These are phyloP conservation scores for Lucinisca nassula DNA, from an alignment of 2,888 invertebrate species.

Conservation along the genomic window DNA sequence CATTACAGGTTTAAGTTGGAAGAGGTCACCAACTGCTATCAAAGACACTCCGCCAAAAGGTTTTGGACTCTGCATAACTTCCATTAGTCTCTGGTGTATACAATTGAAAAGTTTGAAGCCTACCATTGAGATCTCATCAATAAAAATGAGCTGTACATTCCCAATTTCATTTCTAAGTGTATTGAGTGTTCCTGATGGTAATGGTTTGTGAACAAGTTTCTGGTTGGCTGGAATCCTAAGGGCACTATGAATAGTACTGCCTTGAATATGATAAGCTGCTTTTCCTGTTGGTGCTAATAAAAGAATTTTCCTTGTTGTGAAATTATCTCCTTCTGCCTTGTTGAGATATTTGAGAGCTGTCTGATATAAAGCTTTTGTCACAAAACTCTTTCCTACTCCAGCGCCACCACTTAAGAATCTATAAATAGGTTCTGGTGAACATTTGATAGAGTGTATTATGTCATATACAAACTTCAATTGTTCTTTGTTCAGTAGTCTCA, in stretches of 20 bases:
- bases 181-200: conserved; percentile 23
- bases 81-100: conserved; percentile 43
- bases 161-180: conserved; percentile 36
- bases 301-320: conserved; percentile 28
- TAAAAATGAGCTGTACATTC: conserved; percentile 38
- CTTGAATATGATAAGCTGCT: conserved; percentile 59
- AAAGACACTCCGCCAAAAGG: conserved; percentile 48
- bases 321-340: conserved; percentile 53
- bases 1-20: conserved; percentile 60
- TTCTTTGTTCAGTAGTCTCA: conserved; percentile 58
- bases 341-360: conserved; percentile 54
- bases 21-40: conserved; percentile 57
- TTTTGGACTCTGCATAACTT: conserved; percentile 29
- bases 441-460: conserved; percentile 58
- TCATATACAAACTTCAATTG: conserved; percentile 66
- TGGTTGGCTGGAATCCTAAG: conserved; percentile 48
- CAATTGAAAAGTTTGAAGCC: conserved; percentile 42
- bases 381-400: conserved; percentile 69
- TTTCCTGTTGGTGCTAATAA: conserved; percentile 71
- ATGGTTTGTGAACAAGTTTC: conserved; percentile 25
- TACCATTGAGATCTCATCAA: conserved; percentile 68
- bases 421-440: conserved; percentile 48
- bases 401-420: conserved; percentile 68
- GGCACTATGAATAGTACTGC: conserved; percentile 46
- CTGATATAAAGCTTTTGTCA: conserved; percentile 69